Conservation (phyloP, 2,797 vertebrate species). For the Danio jaintianensis region DNA sequence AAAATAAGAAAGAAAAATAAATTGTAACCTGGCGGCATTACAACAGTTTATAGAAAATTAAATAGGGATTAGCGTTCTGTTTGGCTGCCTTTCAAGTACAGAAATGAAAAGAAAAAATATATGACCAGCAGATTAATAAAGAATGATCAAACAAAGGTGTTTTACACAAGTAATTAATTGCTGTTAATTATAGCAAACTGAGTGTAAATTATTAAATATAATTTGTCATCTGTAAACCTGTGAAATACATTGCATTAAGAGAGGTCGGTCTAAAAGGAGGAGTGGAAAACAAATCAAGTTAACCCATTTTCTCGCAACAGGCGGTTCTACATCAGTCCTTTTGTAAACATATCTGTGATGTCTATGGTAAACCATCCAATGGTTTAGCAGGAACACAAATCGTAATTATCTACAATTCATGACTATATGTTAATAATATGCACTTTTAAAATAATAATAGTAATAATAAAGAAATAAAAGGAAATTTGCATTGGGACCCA, state of each 20-base stretch:
- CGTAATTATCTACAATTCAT: slow-evolving; percentile 20
- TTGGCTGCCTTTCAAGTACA: slow-evolving; percentile 35
- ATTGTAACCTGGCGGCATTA: slow-evolving; percentile 27
- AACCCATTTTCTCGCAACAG: background rate
- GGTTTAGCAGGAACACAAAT: slow-evolving; percentile 27
- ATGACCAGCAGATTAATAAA: slow-evolving; percentile 27
- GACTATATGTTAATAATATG: slow-evolving; percentile 33
- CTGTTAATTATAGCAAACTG: slow-evolving; percentile 22
- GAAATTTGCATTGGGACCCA: slow-evolving; percentile 32
- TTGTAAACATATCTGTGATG: slow-evolving; percentile 13
- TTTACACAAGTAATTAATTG: slow-evolving; percentile 36
- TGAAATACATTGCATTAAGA: slow-evolving; percentile 33
- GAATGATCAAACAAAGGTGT: slow-evolving; percentile 6
- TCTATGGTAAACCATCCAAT: background rate
- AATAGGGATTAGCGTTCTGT: slow-evolving; percentile 38
- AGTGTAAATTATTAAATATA: slow-evolving; percentile 32
- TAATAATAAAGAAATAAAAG: no score
- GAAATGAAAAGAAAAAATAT: slow-evolving; percentile 20
- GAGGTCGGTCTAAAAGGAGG: slow-evolving; percentile 21
- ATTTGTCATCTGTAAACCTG: slow-evolving; percentile 31
- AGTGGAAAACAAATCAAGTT: slow-evolving; percentile 34
- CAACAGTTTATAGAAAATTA: slow-evolving; percentile 37
- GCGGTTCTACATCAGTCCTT: background rate
- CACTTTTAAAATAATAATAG: slow-evolving; percentile 11
- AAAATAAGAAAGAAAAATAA: slow-evolving; percentile 5